Evolutionary conservation across 2,113 vertebrate species (phyloP).

Genomic region (Collichthys lucidus): DNA sequence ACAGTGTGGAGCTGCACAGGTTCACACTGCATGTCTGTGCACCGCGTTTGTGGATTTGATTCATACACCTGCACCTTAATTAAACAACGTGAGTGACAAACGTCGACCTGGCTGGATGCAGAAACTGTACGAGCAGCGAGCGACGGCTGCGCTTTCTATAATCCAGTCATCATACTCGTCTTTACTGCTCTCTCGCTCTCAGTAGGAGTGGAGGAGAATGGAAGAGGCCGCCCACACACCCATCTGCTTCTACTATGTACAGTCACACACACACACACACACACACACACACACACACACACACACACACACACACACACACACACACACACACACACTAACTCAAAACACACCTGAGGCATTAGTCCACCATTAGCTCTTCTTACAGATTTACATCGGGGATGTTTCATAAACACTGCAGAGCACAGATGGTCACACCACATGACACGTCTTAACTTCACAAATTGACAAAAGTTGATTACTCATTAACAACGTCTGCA

Average conservation of each 20-base stretch:
- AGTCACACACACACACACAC: not conserved
- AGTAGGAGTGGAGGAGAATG: constrained; percentile 38
- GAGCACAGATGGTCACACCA: not conserved
- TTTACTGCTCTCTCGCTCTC: constrained; percentile 39
- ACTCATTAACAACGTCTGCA: not conserved
- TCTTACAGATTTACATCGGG: constrained; percentile 22
- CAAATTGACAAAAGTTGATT: not conserved
- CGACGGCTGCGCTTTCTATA: not conserved
- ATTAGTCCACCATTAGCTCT: constrained; percentile 37
- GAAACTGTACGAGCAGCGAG: not conserved
- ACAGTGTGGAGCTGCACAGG: too few relatives aligned
- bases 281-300: constrained; percentile 4
- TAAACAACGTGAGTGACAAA: too few relatives aligned
- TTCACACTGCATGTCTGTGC: too few relatives aligned
- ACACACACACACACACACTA: constrained; percentile 5
- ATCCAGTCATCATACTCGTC: not conserved
- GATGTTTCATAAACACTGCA: constrained; percentile 18
- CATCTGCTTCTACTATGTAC: constrained; percentile 56
- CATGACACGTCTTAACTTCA: constrained; percentile 18
- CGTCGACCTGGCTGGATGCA: not conserved
- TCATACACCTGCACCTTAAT: too few relatives aligned
- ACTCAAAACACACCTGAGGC: constrained; percentile 56
- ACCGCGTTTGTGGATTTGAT: too few relatives aligned
- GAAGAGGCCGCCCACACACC: constrained; percentile 56
- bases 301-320: not conserved